Base-by-base conservation (phyloP, 2,113 vertebrate genomes). In the Labeo catla region DNA sequence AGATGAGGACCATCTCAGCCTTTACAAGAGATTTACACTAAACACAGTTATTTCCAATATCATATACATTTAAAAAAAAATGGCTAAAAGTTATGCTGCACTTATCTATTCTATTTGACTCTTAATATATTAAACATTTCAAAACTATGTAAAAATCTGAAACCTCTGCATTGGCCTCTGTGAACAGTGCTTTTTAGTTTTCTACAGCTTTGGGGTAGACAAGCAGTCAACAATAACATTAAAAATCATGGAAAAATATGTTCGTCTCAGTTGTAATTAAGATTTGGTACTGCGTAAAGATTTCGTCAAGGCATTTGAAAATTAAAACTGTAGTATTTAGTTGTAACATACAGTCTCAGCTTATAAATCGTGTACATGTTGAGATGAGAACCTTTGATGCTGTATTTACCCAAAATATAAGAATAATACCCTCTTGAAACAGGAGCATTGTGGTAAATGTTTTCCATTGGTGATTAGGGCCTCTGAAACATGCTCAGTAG, bases 141-240 rank as follows among this genome's bases (percentile, higher is more conserved):
- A 21, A 81, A 82, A 70, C 63, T 68, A 79, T 61, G 54, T 79
- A 68, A 82, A 50, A 21, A 8, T 11, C 8, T 28, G 21, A 77
- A 54, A 77, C 76, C 28, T 54, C 54, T 76, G 68, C 9, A 11
- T 73, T n/a, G 39, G 70, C 70, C 19, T 73, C 3, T 45, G 19
- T 21, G n/a, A 76, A 77, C 76, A 34, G 49, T 77, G 76, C 15
- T 77, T 77, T 54, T 76, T n/a, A 76, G 21, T 47, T 49, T 74
- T 76, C 72, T 28, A 49, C 72, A 76, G 45, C 72, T 76, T 76
- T 76, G 79, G 59, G 78, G 79, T 81, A 34, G 15, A 81, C 79
- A 9, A 43, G 36, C 59, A 81, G 78, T 13, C 59, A 66, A 47
- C 8, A 47, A 63, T 16, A 80, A 45, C 57, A 65, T 11, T 65